phyloP scores from a whole-genome alignment of 1,140 invertebrate species.

The Pseudomyrmex cubaensis region DNA sequence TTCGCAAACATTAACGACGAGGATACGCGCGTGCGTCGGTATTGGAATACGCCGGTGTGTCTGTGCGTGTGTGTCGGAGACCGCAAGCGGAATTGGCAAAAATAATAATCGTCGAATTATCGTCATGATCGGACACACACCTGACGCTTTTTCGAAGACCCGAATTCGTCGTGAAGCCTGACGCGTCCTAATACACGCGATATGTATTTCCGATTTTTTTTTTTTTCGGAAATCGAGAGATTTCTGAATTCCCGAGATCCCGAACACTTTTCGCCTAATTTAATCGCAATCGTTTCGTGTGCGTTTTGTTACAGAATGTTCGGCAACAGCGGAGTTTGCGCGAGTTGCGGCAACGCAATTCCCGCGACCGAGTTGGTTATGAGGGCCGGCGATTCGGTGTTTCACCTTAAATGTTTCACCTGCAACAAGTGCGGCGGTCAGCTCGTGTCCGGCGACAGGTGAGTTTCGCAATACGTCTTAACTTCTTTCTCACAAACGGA shows the following conservation, averaged over 20 bases:
- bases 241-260: neutral
- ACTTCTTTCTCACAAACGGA: no score
- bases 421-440: constrained; percentile 96
- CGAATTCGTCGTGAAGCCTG: neutral
- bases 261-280: constrained; percentile 10
- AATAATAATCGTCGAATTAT: constrained; percentile 41
- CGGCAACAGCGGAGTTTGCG: constrained; percentile 93
- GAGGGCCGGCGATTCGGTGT: constrained; percentile 91
- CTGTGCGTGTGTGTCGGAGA: neutral
- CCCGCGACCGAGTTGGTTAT: constrained; percentile 96
- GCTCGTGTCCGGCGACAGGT: constrained; percentile 95
- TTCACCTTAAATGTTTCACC: constrained; percentile 97
- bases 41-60: constrained; percentile 1
- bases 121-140: constrained; percentile 55
- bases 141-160: constrained; percentile 37
- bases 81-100: constrained; percentile 60
- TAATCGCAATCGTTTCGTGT: constrained; percentile 26
- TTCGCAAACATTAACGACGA: constrained; percentile 82
- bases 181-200: neutral
- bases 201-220: neutral
- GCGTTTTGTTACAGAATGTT: constrained; percentile 91
- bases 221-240: neutral
- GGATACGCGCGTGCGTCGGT: constrained; percentile 66
- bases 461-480: constrained; percentile 64
- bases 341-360: constrained; percentile 95